Base-by-base conservation (phyloP, 1,140 invertebrate species). In the Cherax quadricarinatus region DNA sequence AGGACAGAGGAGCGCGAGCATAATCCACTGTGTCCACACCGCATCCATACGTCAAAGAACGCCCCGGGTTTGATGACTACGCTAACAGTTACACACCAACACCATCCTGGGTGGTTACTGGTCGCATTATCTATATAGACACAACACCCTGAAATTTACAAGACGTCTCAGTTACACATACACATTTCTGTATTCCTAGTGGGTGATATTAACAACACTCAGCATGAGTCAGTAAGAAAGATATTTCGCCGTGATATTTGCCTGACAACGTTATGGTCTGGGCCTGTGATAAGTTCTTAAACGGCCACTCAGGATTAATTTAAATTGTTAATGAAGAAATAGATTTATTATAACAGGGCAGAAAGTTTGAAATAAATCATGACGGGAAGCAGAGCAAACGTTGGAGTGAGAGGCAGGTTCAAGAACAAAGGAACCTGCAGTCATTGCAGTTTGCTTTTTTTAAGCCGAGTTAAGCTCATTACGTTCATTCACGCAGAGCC, bases 381-480 rank as follows among this genome's bases (percentile, higher is more conserved):
- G 70, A 75, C 21, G 24, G 70, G 12, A 66, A 66, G n/a, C 70
- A 5, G n/a, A 75, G 70, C 70, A 75, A 7, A 75, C 70, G 70
- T 30, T 75, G 70, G n/a, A 30, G 70, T 75, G 70, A 75, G 70
- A 30, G n/a, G 24, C 70, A 75, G 70, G n/a, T 6, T 30, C 24
- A 75, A n/a, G n/a, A 75, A 66, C 62, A 75, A 75, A 75, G 70
- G 24, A 75, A 75, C 24, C 30, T 75, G 70, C n/a, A 75, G 70
- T 75, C n/a, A 24, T 30, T 75, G 70, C 70, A 75, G 24, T 30
- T 75, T 75, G 70, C 24, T 75, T 75, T 24, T 24, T 75, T 30
- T 41, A 75, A 75, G 7, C 70, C 6, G 0, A 75, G n/a, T n/a
- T 30, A 75, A 9, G 70, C 70, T 30, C 24, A 75, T 75, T 75